phyloP scores from a whole-genome alignment of 2,113 vertebrate species.

The Sylvietta virens region DNA sequence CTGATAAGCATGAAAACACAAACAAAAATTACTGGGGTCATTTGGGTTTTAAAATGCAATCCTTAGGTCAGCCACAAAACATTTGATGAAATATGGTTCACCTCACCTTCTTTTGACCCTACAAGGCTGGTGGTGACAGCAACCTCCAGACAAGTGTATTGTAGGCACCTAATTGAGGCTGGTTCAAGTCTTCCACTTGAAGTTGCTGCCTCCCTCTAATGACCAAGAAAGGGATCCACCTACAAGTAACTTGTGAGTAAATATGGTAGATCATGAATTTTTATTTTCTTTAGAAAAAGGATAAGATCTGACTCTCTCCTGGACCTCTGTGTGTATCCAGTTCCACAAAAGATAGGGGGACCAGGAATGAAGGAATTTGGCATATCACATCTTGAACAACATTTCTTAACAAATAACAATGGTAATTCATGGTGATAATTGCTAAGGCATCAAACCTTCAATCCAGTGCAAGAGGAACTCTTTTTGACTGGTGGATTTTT shows the following conservation, averaged over 20 bases:
- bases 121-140: not conserved
- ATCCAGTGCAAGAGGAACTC: not conserved
- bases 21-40: not conserved
- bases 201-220: not conserved
- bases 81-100: not conserved
- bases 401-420: not conserved
- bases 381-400: not conserved
- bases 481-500: not conserved
- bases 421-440: not conserved
- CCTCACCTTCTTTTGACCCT: not conserved
- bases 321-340: not conserved
- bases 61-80: not conserved
- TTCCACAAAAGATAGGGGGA: not conserved
- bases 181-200: not conserved
- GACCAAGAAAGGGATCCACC: not conserved
- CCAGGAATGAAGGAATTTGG: not conserved
- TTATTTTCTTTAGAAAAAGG: not conserved
- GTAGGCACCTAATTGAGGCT: not conserved
- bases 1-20: not conserved
- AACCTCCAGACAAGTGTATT: not conserved
- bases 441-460: conserved; percentile 63
- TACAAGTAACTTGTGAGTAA: not conserved
- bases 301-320: not conserved
- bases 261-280: not conserved
- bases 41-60: not conserved